A percentile compares a stretch with the other conserved stretches of the same genome.
Conservation (phyloP, 2,888 invertebrate genomes). For the Pyrrhia umbra region DNA sequence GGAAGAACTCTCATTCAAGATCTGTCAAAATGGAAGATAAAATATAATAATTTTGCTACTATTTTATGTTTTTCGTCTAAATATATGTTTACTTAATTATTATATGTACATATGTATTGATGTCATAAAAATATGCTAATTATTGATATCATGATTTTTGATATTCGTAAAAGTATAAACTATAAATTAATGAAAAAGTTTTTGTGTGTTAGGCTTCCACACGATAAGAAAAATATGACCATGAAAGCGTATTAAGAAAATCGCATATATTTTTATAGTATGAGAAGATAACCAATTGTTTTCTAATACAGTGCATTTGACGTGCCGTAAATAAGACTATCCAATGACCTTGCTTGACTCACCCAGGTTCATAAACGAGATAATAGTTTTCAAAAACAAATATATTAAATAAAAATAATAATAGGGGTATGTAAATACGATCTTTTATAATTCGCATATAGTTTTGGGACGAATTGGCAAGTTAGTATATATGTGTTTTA, state of each 20-base stretch:
- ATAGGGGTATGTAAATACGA: slow-evolving; percentile 35
- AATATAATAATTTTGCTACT: too few relatives aligned
- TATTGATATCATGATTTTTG: too few relatives aligned
- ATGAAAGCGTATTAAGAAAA: not conserved
- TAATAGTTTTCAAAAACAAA: slow-evolving; percentile 15
- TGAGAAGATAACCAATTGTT: not conserved
- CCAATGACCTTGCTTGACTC: not conserved
- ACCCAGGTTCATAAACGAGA: not conserved
- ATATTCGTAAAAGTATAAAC: too few relatives aligned
- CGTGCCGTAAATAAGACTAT: not conserved
- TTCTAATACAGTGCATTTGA: not conserved
- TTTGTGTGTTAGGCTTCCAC: too few relatives aligned
- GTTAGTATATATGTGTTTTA: slow-evolving; percentile 24
- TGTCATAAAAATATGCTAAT: too few relatives aligned
- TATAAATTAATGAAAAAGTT: too few relatives aligned
- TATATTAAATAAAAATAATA: not conserved
- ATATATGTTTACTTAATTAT: too few relatives aligned
- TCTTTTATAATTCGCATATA: slow-evolving; percentile 21
- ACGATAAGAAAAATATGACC: too few relatives aligned
- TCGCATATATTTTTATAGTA: not conserved
- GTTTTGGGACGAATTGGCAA: slow-evolving; percentile 28
- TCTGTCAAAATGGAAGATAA: too few relatives aligned
- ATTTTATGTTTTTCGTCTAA: too few relatives aligned
- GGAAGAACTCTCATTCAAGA: too few relatives aligned
- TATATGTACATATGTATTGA: too few relatives aligned